A percentile compares a stretch with the other conserved stretches of the same genome.
phyloP scores from a whole-genome alignment of 2,797 vertebrate species.

The Xerus rutilus region DNA sequence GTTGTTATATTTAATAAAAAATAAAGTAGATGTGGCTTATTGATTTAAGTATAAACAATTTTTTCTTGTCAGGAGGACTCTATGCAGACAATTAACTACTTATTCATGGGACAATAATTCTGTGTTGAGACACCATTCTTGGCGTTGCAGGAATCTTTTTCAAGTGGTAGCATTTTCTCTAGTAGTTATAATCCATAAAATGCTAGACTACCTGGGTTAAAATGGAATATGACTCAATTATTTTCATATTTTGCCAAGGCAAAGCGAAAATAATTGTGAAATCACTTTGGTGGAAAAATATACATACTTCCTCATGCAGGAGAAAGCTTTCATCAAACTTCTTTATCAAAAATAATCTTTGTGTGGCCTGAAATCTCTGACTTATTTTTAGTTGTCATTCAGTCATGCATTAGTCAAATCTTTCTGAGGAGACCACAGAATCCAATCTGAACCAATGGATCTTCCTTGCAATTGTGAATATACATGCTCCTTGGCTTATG shows the following conservation, averaged over 20 bases:
- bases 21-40: conserved; percentile 74
- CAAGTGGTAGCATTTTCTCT: background rate
- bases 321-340: background rate
- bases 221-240: background rate
- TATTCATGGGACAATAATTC: conserved; percentile 71
- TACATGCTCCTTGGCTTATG: background rate
- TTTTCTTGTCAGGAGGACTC: conserved; percentile 68
- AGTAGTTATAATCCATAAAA: background rate
- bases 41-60: conserved; percentile 77
- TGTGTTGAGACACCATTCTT: background rate
- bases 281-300: background rate
- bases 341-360: background rate
- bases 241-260: background rate
- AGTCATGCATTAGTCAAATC: background rate
- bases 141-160: background rate
- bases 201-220: background rate
- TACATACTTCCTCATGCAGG: background rate
- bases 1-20: conserved; percentile 76
- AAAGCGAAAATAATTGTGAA: background rate
- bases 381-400: background rate
- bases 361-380: background rate
- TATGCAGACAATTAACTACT: conserved; percentile 52
- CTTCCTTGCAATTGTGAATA: background rate
- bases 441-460: background rate
- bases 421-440: background rate